These are phyloP conservation scores for Periophthalmodon schlosseri DNA, from an alignment of 2,113 vertebrate genomes.

Conservation along the genomic window DNA sequence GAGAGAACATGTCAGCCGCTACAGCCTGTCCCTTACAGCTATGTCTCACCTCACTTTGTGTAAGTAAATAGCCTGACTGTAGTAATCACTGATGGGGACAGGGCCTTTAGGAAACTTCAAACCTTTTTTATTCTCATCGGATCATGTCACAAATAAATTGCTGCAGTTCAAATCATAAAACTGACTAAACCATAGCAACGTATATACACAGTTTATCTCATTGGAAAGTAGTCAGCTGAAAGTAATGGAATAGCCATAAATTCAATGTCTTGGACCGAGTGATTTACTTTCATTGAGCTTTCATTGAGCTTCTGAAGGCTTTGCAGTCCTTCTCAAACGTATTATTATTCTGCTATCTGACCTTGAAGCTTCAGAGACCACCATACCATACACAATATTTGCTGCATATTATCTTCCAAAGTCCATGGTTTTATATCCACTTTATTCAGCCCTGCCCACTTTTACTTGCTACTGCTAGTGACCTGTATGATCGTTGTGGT, in stretches of 20 bases:
- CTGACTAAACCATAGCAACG: neutral
- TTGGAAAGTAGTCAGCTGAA: neutral
- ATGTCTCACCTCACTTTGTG: neutral
- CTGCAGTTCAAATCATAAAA: neutral
- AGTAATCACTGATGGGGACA: neutral
- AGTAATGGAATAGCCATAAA: neutral
- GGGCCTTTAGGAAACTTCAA: neutral
- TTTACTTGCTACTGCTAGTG: too few relatives aligned
- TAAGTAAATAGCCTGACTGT: neutral
- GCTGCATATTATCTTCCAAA: neutral
- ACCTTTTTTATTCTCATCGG: neutral
- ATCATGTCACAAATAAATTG: neutral
- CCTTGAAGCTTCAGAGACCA: neutral
- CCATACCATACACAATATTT: neutral
- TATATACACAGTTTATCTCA: neutral
- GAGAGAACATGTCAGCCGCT: slow-evolving; percentile 4
- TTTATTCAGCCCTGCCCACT: too few relatives aligned
- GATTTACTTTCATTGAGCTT: neutral
- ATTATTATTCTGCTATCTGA: neutral
- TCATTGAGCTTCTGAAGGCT: neutral
- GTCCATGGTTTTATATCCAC: neutral
- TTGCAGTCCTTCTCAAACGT: neutral
- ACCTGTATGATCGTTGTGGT: too few relatives aligned
- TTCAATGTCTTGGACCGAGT: neutral
- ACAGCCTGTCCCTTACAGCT: slow-evolving; percentile 11